phyloP scores from a whole-genome alignment of 2,113 vertebrate species.

The Rattus rattus region DNA sequence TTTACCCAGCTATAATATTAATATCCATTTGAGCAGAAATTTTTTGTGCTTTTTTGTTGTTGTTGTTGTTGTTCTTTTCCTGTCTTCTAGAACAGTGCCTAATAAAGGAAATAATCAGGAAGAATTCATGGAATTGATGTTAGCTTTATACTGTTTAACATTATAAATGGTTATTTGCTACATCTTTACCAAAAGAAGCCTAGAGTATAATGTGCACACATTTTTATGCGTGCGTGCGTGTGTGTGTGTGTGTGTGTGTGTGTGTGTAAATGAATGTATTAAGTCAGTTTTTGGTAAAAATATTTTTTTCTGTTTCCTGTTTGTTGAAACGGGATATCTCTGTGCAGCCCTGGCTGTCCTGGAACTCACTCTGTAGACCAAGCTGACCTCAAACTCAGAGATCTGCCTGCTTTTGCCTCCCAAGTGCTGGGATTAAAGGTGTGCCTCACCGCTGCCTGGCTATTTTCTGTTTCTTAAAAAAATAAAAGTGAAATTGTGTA shows the following conservation, averaged over 20 bases:
- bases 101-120: neutral
- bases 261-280: neutral
- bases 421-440: neutral
- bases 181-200: neutral
- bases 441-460: neutral
- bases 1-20: neutral
- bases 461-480: neutral
- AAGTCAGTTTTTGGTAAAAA: neutral
- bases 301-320: constrained; percentile 45
- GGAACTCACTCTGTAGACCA: neutral
- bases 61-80: neutral
- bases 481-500: constrained; percentile 53
- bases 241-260: neutral
- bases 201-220: neutral
- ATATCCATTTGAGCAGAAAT: neutral
- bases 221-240: neutral
- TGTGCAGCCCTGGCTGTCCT: neutral
- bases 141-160: constrained; percentile 41
- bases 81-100: constrained; percentile 16
- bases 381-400: neutral
- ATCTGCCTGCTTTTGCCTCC: neutral
- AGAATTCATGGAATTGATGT: constrained; percentile 49
- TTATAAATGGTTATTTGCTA: neutral
- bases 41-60: neutral
- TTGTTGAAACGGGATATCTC: neutral